Evolutionary conservation across 1,140 invertebrate genomes (phyloP).

Genomic region (Tetramorium simillimum): DNA sequence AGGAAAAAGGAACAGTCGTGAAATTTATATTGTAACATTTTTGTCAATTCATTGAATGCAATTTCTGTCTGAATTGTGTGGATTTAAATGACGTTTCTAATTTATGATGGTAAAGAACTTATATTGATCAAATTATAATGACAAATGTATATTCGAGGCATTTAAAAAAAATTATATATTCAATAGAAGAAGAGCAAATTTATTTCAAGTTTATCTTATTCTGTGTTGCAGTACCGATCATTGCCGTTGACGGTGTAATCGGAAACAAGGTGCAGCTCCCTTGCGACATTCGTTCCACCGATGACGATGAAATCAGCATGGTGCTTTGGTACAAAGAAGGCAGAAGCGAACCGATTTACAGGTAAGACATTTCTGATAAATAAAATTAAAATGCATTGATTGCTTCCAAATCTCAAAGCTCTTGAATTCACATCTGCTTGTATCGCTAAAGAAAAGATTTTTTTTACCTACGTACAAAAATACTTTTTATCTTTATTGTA

Average conservation of each 20-base stretch:
- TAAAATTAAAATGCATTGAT: not conserved
- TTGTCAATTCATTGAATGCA: not conserved
- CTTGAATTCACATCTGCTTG: not conserved
- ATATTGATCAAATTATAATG: not conserved
- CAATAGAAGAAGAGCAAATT: not conserved
- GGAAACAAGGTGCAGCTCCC: conserved; percentile 86
- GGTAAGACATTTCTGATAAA: conserved; percentile 78
- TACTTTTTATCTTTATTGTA: not conserved
- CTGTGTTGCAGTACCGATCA: conserved; percentile 83
- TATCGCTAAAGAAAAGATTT: not conserved
- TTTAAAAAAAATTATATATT: not conserved
- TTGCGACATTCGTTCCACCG: conserved; percentile 85
- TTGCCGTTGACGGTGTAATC: conserved; percentile 83
- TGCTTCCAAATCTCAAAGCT: not conserved
- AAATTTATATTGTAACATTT: conserved; percentile 24
- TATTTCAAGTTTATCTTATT: not conserved
- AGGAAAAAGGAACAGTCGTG: not conserved
- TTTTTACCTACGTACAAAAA: not conserved
- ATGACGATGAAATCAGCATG: conserved; percentile 86
- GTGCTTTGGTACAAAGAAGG: conserved; percentile 88
- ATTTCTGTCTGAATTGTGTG: not conserved
- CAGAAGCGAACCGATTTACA: conserved; percentile 86
- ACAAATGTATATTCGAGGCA: not conserved
- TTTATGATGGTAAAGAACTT: not conserved
- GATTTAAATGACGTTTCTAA: not conserved